These are phyloP conservation scores for Acronicta alni DNA, from an alignment of 2,888 invertebrate genomes.

Conservation along the genomic window DNA sequence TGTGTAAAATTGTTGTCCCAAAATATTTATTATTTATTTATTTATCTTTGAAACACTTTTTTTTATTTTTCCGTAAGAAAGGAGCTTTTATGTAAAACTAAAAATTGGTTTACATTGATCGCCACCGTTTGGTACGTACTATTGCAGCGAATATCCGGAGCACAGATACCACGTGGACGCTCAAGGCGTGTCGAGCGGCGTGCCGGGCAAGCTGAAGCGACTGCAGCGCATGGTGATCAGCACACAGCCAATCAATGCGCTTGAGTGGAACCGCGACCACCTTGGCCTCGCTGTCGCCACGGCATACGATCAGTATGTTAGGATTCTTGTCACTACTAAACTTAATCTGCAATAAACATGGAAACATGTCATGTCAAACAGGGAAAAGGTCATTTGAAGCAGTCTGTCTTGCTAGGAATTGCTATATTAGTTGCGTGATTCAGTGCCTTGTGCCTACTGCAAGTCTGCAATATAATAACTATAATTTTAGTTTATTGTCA, in stretches of 20 bases:
- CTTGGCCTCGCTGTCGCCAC: slow-evolving; percentile 96
- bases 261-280: slow-evolving; percentile 98
- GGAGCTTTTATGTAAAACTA: too few relatives aligned
- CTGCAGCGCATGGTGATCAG: slow-evolving; percentile 95
- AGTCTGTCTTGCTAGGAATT: neutral
- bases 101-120: neutral
- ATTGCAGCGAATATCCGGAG: slow-evolving; percentile 91
- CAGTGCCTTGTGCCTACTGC: neutral
- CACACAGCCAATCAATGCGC: slow-evolving; percentile 95
- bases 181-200: slow-evolving; percentile 93
- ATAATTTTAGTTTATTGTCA: neutral
- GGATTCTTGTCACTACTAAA: slow-evolving; percentile 96
- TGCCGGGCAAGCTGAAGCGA: slow-evolving; percentile 92
- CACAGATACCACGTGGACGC: slow-evolving; percentile 92
- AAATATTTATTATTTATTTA: too few relatives aligned
- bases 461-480: neutral
- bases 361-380: too few relatives aligned
- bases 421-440: neutral
- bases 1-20: too few relatives aligned
- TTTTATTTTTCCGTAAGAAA: too few relatives aligned
- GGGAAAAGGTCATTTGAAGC: too few relatives aligned
- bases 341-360: slow-evolving; percentile 91
- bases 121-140: neutral
- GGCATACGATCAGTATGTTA: slow-evolving; percentile 96
- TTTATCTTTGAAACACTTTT: too few relatives aligned